These are phyloP conservation scores for Etheostoma spectabile DNA, from an alignment of 2,113 vertebrate genomes.

Conservation along the genomic window DNA sequence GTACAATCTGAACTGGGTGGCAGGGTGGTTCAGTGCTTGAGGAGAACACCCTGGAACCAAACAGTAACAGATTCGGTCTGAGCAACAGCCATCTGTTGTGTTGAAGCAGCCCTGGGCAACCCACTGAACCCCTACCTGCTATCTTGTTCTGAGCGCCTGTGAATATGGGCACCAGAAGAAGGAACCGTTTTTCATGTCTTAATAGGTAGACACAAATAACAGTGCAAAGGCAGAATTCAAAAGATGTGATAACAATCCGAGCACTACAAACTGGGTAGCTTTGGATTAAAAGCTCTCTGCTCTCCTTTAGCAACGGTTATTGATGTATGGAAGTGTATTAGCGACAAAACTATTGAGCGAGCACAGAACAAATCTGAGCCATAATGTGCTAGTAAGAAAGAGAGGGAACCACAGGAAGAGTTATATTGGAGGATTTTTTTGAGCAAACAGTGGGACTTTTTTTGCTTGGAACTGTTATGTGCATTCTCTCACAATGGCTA, in stretches of 20 bases:
- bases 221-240: not conserved
- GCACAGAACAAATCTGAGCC: not conserved
- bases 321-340: slow-evolving; percentile 17
- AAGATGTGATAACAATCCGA: not conserved
- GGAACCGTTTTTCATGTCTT: not conserved
- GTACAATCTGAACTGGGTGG: slow-evolving; percentile 67
- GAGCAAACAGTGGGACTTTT: not conserved
- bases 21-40: slow-evolving; percentile 64
- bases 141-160: slow-evolving; percentile 38
- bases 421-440: not conserved
- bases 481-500: not conserved
- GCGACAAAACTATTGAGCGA: not conserved
- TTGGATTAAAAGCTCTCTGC: not conserved
- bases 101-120: slow-evolving; percentile 60
- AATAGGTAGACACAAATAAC: slow-evolving; percentile 9
- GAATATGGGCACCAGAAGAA: slow-evolving; percentile 29
- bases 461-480: not conserved
- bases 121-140: slow-evolving; percentile 61
- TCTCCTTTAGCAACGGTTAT: not conserved
- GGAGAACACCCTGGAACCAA: slow-evolving; percentile 79
- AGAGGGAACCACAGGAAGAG: not conserved
- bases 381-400: not conserved
- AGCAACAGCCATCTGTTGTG: slow-evolving; percentile 78
- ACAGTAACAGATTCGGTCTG: slow-evolving; percentile 78
- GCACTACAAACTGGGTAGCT: not conserved